phyloP scores from a whole-genome alignment of 1,140 invertebrate genomes.

The Nilaparvata lugens region DNA sequence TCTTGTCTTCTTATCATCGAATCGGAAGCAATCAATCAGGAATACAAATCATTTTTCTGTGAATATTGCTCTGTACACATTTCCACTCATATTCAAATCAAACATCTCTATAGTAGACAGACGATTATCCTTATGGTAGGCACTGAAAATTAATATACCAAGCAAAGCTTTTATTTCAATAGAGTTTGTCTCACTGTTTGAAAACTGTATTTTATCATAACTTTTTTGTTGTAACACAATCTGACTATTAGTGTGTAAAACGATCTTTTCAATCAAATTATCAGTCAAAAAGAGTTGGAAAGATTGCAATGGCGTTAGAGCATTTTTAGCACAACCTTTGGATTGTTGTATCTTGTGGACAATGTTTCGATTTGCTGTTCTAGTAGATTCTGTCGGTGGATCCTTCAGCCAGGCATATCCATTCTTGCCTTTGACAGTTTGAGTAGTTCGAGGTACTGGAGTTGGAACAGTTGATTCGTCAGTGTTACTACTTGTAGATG shows the following conservation, averaged over 20 bases:
- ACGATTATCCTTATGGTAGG: slow-evolving; percentile 6
- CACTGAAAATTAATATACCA: slow-evolving; percentile 5
- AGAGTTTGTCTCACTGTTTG: background rate
- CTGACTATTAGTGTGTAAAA: background rate
- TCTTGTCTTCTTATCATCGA: slow-evolving; percentile 22
- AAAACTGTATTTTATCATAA: background rate
- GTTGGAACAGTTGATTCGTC: no score
- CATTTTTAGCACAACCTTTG: background rate
- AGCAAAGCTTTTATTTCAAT: slow-evolving; percentile 7
- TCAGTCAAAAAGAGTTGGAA: background rate
- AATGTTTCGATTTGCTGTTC: background rate
- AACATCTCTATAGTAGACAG: slow-evolving; percentile 5
- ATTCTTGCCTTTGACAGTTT: background rate
- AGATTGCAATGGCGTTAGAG: background rate
- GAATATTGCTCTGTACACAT: slow-evolving; percentile 19
- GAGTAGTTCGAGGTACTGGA: no score
- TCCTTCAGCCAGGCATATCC: background rate
- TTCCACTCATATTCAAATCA: slow-evolving; percentile 4
- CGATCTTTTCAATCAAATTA: background rate
- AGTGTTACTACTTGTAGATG: no score
- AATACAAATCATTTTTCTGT: slow-evolving; percentile 18
- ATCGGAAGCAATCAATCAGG: slow-evolving; percentile 15
- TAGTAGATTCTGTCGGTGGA: background rate
- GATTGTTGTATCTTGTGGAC: background rate
- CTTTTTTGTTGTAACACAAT: background rate